Conservation (phyloP, 2,113 vertebrate genomes). For the Hydrolagus affinis region DNA sequence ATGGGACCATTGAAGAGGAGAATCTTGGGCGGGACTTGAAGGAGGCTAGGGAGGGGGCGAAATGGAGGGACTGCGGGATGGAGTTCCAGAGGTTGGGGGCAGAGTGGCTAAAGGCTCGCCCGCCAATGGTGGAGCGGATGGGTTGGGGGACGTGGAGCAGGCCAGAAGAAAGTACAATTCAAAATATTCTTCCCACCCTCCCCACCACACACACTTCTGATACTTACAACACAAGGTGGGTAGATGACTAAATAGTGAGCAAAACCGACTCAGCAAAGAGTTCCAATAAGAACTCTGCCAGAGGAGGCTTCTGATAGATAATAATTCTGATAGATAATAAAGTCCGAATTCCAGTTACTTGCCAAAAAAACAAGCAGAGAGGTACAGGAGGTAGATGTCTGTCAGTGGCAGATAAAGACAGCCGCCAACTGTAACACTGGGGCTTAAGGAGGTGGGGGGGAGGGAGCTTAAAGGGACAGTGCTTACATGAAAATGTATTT, state of each 20-base stretch:
- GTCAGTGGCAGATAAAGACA: neutral
- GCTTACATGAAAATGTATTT: neutral
- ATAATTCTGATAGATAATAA: neutral
- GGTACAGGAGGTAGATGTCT: neutral
- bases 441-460: neutral
- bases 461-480: neutral
- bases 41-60: too few species aligned
- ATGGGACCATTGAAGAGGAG: too few species aligned
- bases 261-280: neutral
- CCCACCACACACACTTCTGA: too few species aligned
- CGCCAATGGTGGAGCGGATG: too few species aligned
- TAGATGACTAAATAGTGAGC: neutral
- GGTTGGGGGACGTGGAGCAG: too few species aligned
- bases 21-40: too few species aligned
- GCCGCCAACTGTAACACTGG: neutral
- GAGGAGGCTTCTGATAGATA: neutral
- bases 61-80: too few species aligned
- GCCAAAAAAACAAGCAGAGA: neutral
- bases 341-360: neutral
- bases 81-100: too few species aligned
- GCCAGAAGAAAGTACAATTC: too few species aligned
- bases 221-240: too few species aligned
- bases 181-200: too few species aligned
- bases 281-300: neutral
- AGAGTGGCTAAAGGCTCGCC: too few species aligned